Evolutionary conservation across 2,888 invertebrate species (phyloP), one percentile per base, ranked within the genome.

Genomic region (Seira sanloemensis): DNA sequence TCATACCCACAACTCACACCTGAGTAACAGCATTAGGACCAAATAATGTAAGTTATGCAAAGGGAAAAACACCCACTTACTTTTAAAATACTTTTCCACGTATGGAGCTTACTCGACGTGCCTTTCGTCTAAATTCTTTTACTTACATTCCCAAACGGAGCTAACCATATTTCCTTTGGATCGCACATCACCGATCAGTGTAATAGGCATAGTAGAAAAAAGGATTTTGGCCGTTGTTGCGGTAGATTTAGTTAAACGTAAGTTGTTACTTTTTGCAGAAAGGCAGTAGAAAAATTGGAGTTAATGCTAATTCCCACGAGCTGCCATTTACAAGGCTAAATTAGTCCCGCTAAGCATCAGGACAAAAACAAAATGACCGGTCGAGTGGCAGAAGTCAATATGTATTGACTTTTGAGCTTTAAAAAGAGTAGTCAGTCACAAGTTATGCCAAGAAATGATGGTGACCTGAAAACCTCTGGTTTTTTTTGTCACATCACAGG

Each of bases 1-100:
- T 78, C 78, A 66, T 72, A 50, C 67, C 65, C 73, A 78, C 73
- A 66, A 46, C 23, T 78, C 18, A 46, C 78, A 78, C 66, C 69
- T 65, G 78, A 71, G 19, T 58, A 68, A 74, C 26, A 54, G 27
- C 65, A 74, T 4, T 58, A 58, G 16, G n/a, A n/a, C 16, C 18
- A 58, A n/a, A 58, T 58, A 16, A 58, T 77, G 69, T 77, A 25
- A 23, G 21, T 25, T 16, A 21, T 23, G 58, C 21, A 58, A 18
- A 58, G 18, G n/a, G 9, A 58, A 58, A 27, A 54, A 67, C 54
- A 67, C 66, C 46, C 75, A 65, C 74, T 66, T 23, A 24, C 37
- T 75, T 75, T 75, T 9, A 24, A 71, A 4, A 58, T 9, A 58
- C 58, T 58, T 58, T 37, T 58, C 18, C 58, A 58, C 9, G 58